Evolutionary conservation across 2,888 invertebrate species (phyloP), one percentile per base, ranked within the genome.

Genomic region (Acheta domesticus): DNA sequence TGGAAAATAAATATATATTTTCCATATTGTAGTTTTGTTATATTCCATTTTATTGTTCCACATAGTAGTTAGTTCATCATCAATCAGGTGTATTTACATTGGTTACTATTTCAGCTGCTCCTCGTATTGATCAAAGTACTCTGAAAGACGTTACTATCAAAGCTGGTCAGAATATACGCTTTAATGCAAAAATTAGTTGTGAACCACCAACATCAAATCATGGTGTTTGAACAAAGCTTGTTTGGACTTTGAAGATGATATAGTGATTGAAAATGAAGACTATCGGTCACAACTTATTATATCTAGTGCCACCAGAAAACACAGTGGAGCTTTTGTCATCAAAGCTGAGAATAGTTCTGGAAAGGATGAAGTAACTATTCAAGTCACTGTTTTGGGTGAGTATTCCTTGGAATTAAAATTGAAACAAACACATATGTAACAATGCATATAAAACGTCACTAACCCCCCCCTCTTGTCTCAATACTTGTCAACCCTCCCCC

Each of bases 221-320:
- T 99, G 99, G 99, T 95, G 93, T 88, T 92, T 96, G 84, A 96
- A 96, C 86, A 96, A 96, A 84, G 93, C 93, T 81, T 93, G 93
- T 79, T 89, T 95, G 76, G 92, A 93, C 77, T 89, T 90, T n/a
- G 83, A 84, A 62, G 82, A 82, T 77, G 82, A 79, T 1, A 75
- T 82, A 19, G 76, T 62, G 36, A 77, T 82, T 48, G 96, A 96
- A 84, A 87, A 90, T 0, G 96, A 96, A 85, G 93, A 96, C 83
- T 95, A 96, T 87, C 92, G 91, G 85, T 96, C 94, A 0, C 96
- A 96, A 86, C 87, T 96, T 49, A 90, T 93, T 0, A 92, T 96
- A 74, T 89, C 92, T 8, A 89, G 92, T 73, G 92, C 93, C 0
- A 91, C 93, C 12, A 89, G 96, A 83, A 90, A 91, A 76, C 94